Conservation (phyloP, 2,888 invertebrate genomes). For the Mesorhabditis sp. region DNA sequence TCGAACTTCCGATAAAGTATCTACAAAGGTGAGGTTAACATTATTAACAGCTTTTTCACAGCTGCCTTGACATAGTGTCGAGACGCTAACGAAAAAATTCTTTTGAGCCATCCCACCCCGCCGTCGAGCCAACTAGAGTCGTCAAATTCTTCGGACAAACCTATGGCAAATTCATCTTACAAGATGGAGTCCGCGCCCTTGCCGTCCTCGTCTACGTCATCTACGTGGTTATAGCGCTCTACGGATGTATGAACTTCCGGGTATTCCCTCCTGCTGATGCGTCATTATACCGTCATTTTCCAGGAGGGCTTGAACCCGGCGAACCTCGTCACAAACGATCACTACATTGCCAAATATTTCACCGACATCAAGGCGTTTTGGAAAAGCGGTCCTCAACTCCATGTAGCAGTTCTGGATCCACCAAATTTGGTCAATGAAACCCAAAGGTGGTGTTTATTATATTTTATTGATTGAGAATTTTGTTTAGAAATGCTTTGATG, state of each 20-base stretch:
- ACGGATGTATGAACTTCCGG: conserved; percentile 65
- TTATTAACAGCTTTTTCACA: background rate
- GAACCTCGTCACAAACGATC: conserved; percentile 53
- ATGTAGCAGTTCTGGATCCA: conserved; percentile 50
- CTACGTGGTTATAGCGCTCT: conserved; percentile 36
- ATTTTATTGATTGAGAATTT: background rate
- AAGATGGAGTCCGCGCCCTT: conserved; percentile 27
- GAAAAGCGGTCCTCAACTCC: conserved; percentile 50
- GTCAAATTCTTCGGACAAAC: conserved; percentile 41
- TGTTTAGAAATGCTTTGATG: conserved; percentile 36
- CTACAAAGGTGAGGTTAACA: background rate
- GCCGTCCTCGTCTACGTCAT: conserved; percentile 32
- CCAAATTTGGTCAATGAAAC: conserved; percentile 42
- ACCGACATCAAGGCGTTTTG: conserved; percentile 51
- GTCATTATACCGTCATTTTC: conserved; percentile 70
- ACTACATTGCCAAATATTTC: conserved; percentile 55
- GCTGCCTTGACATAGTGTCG: background rate
- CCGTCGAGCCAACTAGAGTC: conserved; percentile 21
- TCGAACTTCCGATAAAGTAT: background rate
- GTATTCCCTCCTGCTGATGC: conserved; percentile 70
- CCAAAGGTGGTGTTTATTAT: conserved; percentile 25
- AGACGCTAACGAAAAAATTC: background rate
- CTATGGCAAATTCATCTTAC: conserved; percentile 52
- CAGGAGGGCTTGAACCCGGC: conserved; percentile 54
- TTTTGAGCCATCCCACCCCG: background rate